Base-by-base conservation (phyloP, 2,888 invertebrate species). In the Sussaba pulchella region DNA sequence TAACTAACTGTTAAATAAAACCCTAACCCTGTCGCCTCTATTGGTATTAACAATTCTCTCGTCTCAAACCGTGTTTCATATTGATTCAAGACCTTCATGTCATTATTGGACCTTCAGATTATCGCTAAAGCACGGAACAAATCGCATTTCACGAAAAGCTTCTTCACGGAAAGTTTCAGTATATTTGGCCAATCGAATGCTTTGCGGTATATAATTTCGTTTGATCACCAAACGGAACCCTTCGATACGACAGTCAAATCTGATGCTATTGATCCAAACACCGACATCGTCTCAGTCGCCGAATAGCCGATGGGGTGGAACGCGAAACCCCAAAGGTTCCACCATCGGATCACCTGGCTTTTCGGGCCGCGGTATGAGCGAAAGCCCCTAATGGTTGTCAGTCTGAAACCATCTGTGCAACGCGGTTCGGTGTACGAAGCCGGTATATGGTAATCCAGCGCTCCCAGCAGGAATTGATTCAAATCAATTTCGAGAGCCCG, bases 401-500 rank as follows among this genome's bases (percentile, higher is more conserved):
- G 67, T 41, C 41, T 8, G 39, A 24, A 17, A 54, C 39, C 67
- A 41, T 39, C 67, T 39, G 14, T 41, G 14, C 24, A 26, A n/a
- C 10, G 24, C 36, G 12, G 50, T 36, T 21, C 39, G 5, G 24
- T 54, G 66, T n/a, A 10, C 47, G 26, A 24, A 31, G 50, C 12
- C 45, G 59, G 31, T 54, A 24, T 72, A 39, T 61, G 61, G 54
- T 74, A 71, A 72, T 72, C 31, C 41, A n/a, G 61, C 39, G 54
- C 39, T 45, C 14, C 31, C 14, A 24, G 24, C 36, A 36, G 24
- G 36, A 61, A 78, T 78, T 45, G 66, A 67, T 72, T 43, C 14
- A 19, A 78, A 78, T 72, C 52, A 78, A 78, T 78, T 72, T 45
- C 17, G 50, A 41, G 61, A 45, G 59, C 47, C n/a, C 14, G 17